Evolutionary conservation across 1,140 invertebrate species (phyloP).

Genomic region (Diachasmimorpha longicaudata): DNA sequence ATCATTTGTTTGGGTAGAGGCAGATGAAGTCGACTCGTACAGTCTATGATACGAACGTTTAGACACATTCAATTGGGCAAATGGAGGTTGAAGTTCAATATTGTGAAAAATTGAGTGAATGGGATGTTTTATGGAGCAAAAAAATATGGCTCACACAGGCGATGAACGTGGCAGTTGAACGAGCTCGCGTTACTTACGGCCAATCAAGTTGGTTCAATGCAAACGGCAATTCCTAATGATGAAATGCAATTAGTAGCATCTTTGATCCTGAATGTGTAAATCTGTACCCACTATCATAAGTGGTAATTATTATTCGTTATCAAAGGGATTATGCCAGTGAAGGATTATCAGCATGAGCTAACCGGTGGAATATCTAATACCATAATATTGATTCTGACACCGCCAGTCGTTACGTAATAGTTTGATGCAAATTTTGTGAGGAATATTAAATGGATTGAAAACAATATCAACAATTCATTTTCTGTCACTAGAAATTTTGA

Average conservation of each 20-base stretch:
- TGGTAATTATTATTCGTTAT: conserved; percentile 7
- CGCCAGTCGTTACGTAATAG: no score
- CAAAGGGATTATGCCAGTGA: not conserved
- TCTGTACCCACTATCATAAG: not conserved
- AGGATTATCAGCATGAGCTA: no score
- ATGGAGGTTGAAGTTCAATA: not conserved
- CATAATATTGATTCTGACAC: no score
- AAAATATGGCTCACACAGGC: not conserved
- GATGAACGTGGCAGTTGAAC: not conserved
- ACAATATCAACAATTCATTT: no score
- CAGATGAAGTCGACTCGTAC: no score
- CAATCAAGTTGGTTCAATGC: conserved; percentile 8
- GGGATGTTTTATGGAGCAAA: not conserved
- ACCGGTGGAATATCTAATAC: not conserved
- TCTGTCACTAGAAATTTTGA: no score
- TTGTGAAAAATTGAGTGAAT: no score
- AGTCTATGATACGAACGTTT: no score
- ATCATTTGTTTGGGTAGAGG: no score
- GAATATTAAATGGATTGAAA: no score
- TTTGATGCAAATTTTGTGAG: no score
- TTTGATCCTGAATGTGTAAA: conserved; percentile 14
- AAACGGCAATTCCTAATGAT: not conserved
- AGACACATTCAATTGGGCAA: no score
- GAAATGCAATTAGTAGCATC: conserved; percentile 10
- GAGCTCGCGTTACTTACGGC: conserved; percentile 10